These are phyloP conservation scores for Acrocephalus kingi DNA, from an alignment of 2,113 vertebrate species.

Conservation along the genomic window DNA sequence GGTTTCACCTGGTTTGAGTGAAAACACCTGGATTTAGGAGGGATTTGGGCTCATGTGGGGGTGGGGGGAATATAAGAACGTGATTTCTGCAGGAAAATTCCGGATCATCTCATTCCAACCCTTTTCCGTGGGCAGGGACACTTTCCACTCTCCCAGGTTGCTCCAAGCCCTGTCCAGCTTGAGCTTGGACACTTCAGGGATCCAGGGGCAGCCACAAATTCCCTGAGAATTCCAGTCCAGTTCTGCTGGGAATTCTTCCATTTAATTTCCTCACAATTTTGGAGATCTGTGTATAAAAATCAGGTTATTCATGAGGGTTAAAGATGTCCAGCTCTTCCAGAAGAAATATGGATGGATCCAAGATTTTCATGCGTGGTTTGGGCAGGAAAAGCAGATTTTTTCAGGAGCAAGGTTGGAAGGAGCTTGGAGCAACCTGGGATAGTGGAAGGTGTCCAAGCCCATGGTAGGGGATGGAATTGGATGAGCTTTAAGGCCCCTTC, in stretches of 20 bases:
- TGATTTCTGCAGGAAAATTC: background rate
- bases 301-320: background rate
- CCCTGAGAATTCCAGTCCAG: background rate
- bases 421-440: background rate
- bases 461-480: background rate
- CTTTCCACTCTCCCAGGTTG: accelerated
- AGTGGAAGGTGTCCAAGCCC: background rate
- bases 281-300: background rate
- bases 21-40: background rate
- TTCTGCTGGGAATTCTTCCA: background rate
- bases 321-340: background rate
- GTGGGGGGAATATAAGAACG: accelerated
- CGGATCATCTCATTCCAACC: accelerated
- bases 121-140: background rate
- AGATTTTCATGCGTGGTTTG: accelerated
- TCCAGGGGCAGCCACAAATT: background rate
- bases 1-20: background rate
- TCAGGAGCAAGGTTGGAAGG: background rate
- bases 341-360: accelerated
- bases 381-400: background rate
- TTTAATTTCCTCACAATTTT: background rate
- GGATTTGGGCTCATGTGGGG: accelerated
- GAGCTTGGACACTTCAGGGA: background rate
- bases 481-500: background rate
- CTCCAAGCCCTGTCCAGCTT: background rate